These are phyloP conservation scores for Notolepis coatsorum DNA, from an alignment of 2,797 vertebrate genomes.

Conservation along the genomic window DNA sequence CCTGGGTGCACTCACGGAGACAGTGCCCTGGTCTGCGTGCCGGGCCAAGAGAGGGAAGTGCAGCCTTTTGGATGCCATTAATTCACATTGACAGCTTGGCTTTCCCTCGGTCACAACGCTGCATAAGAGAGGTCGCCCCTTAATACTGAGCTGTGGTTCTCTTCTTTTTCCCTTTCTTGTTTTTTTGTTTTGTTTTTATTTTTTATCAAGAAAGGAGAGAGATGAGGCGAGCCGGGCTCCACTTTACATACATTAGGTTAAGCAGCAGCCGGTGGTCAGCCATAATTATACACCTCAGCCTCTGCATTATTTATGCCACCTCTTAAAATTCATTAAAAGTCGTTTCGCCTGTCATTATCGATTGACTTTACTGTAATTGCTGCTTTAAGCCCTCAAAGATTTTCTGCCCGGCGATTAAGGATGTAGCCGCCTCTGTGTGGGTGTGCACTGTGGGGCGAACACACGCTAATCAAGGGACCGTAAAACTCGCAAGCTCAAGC, in stretches of 20 bases:
- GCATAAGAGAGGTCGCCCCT: constrained; percentile 58
- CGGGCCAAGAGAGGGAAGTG: constrained; percentile 33
- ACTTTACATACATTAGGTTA: constrained; percentile 73
- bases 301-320: constrained; percentile 80
- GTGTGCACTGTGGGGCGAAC: constrained; percentile 42
- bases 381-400: constrained; percentile 78
- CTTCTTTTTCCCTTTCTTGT: too few relatives aligned
- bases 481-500: constrained; percentile 59
- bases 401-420: constrained; percentile 77
- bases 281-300: constrained; percentile 71
- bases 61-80: constrained; percentile 49
- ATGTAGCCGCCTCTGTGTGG: constrained; percentile 45
- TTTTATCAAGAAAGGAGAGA: constrained; percentile 12
- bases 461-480: constrained; percentile 59
- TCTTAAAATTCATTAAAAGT: constrained; percentile 83
- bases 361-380: constrained; percentile 84
- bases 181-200: too few relatives aligned
- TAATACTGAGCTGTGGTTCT: constrained; percentile 7
- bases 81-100: constrained; percentile 66
- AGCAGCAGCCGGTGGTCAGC: constrained; percentile 62
- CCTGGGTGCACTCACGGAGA: constrained; percentile 44
- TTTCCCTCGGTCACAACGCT: constrained; percentile 47
- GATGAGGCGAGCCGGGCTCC: constrained; percentile 24
- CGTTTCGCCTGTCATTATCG: constrained; percentile 78
- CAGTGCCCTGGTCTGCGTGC: constrained; percentile 31